Conservation (phyloP, 2,797 vertebrate genomes). For the Bradypodion ventrale region DNA sequence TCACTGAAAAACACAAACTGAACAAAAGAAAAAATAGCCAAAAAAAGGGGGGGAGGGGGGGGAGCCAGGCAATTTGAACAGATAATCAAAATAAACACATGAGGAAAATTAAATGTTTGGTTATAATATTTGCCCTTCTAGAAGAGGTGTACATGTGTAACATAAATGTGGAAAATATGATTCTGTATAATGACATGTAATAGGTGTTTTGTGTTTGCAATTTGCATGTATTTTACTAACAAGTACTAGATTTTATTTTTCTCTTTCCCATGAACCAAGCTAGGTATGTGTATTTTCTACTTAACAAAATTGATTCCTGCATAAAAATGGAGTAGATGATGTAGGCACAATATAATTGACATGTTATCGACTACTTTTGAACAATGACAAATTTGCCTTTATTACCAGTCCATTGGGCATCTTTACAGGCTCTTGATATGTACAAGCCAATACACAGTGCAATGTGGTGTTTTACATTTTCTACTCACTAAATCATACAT, state of each 20-base stretch:
- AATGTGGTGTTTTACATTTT: background rate
- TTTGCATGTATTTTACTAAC: background rate
- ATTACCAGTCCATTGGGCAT: background rate
- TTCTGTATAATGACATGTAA: background rate
- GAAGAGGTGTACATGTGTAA: background rate
- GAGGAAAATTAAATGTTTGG: background rate
- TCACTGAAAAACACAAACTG: slow-evolving; percentile 12
- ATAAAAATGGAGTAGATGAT: background rate
- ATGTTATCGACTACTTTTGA: background rate
- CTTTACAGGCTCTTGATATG: background rate
- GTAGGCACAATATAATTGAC: background rate
- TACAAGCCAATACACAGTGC: background rate
- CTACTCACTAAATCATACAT: background rate
- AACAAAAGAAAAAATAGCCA: slow-evolving; percentile 30
- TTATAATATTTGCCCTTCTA: background rate
- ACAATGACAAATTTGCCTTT: background rate
- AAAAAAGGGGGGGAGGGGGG: background rate
- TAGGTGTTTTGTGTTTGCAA: background rate
- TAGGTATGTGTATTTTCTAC: background rate
- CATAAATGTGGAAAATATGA: background rate
- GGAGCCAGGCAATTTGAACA: background rate
- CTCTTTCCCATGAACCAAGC: background rate
- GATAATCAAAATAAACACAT: background rate
- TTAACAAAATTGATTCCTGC: background rate
- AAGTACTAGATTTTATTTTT: background rate